A percentile compares a stretch with the other conserved stretches of the same genome.
These are phyloP conservation scores for Chaetogeoica ovagalla DNA, from an alignment of 2,888 invertebrate species.

Conservation along the genomic window DNA sequence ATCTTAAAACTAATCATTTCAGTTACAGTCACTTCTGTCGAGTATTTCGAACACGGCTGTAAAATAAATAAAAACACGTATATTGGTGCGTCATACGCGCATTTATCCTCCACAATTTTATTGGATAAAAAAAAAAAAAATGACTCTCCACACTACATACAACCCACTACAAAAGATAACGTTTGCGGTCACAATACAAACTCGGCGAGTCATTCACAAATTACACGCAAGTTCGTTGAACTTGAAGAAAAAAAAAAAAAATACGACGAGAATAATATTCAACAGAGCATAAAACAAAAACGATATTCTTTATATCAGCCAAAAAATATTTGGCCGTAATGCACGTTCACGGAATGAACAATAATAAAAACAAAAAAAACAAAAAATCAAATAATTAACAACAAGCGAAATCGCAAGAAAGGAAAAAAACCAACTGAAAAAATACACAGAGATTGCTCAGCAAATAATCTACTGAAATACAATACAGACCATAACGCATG, in stretches of 20 bases:
- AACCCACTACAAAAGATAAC: not conserved
- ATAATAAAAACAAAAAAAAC: not conserved
- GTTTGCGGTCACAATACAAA: not conserved
- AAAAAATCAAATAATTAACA: not conserved
- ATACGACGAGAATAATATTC: not conserved
- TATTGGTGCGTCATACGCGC: not conserved
- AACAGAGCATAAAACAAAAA: not conserved
- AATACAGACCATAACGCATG: no score
- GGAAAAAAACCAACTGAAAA: not conserved
- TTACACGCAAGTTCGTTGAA: constrained; percentile 17
- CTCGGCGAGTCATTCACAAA: not conserved
- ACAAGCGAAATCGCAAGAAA: not conserved
- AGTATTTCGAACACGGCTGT: not conserved
- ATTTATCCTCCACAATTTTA: not conserved
- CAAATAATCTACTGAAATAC: not conserved
- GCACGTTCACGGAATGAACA: no score
- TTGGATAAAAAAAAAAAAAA: not conserved
- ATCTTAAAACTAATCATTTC: not conserved
- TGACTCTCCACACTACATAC: not conserved
- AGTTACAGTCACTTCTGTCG: not conserved
- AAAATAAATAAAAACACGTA: not conserved
- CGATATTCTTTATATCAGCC: not conserved
- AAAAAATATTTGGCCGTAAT: not conserved
- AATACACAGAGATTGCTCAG: not conserved
- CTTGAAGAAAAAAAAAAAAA: not conserved